Percentiles rank a stretch among this genome's conserved stretches.
phyloP scores from a whole-genome alignment of 2,113 vertebrate species.

The Perca schrenkii region DNA sequence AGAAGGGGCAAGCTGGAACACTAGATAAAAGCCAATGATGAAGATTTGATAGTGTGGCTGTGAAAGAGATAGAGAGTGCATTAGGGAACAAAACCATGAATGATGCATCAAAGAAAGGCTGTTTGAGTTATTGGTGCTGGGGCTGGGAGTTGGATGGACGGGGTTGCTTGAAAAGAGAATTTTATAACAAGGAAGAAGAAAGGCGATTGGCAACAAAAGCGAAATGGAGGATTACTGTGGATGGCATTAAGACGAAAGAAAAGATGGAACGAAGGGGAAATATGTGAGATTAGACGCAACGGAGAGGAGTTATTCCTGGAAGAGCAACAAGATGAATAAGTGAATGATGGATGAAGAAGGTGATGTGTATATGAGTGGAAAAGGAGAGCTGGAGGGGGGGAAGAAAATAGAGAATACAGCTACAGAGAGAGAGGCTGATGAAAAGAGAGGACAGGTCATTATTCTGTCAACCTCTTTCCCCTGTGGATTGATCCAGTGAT shows the following conservation, averaged over 20 bases:
- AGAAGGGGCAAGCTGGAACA: slow-evolving; percentile 41
- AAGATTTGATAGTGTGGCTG: slow-evolving; percentile 79
- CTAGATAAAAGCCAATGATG: slow-evolving; percentile 75
- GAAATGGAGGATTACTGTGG: slow-evolving; percentile 41
- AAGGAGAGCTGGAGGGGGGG: not conserved
- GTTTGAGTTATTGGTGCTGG: slow-evolving; percentile 62
- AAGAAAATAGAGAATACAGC: slow-evolving; percentile 1
- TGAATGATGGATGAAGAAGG: slow-evolving; percentile 22
- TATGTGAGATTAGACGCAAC: slow-evolving; percentile 33
- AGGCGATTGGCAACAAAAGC: slow-evolving; percentile 53
- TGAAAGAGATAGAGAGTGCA: slow-evolving; percentile 75
- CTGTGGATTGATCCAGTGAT: slow-evolving; percentile 54
- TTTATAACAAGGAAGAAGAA: slow-evolving; percentile 41
- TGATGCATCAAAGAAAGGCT: slow-evolving; percentile 78
- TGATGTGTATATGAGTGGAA: slow-evolving; percentile 7
- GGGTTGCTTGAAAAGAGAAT: slow-evolving; percentile 60
- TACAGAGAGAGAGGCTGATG: slow-evolving; percentile 43
- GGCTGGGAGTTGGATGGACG: slow-evolving; percentile 5
- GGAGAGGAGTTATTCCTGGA: slow-evolving; percentile 56
- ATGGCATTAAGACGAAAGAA: slow-evolving; percentile 34
- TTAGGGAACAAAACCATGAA: slow-evolving; percentile 81
- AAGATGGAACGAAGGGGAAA: slow-evolving; percentile 39
- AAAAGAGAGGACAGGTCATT: slow-evolving; percentile 64
- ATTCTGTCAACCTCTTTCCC: slow-evolving; percentile 61
- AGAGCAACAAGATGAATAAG: slow-evolving; percentile 17